Evolutionary conservation across 2,888 invertebrate genomes (phyloP).

Genomic region (Eristalis pertinax): DNA sequence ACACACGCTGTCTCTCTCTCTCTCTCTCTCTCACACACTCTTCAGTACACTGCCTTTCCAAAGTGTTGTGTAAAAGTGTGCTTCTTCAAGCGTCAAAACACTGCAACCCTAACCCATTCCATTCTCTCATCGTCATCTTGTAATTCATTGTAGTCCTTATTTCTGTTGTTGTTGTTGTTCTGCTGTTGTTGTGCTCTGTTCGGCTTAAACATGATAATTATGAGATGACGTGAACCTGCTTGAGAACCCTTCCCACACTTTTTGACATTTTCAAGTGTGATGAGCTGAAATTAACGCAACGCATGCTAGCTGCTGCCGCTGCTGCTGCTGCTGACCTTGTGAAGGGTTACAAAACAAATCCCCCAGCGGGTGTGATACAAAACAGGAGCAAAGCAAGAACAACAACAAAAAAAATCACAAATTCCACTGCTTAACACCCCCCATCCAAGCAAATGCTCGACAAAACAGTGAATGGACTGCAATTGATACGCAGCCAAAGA

Average conservation of each 20-base stretch:
- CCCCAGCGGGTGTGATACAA: constrained; percentile 22
- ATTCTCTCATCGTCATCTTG: constrained; percentile 13
- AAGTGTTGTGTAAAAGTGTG: constrained; percentile 30
- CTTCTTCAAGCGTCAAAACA: constrained; percentile 52
- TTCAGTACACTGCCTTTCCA: not conserved
- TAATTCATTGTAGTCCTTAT: constrained; percentile 56
- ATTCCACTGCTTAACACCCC: constrained; percentile 14
- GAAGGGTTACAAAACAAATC: constrained; percentile 46
- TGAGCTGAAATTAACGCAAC: not conserved
- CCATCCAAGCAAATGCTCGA: not conserved
- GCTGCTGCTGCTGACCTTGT: constrained; percentile 54
- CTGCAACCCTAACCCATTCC: not conserved
- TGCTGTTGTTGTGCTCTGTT: constrained; percentile 31
- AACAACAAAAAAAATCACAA: constrained; percentile 27
- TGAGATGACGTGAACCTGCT: constrained; percentile 28
- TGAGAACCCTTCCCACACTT: constrained; percentile 1
- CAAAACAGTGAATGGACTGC: constrained; percentile 43
- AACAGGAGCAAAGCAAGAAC: too few species aligned
- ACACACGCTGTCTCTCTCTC: too few species aligned
- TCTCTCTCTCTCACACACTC: not conserved
- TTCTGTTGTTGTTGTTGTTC: not conserved
- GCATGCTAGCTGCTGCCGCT: constrained; percentile 4
- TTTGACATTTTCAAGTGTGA: constrained; percentile 13
- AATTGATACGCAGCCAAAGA: constrained; percentile 52
- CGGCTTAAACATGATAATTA: constrained; percentile 31